Conservation (phyloP, 2,113 vertebrate species). For the Leptodactylus fuscus region DNA sequence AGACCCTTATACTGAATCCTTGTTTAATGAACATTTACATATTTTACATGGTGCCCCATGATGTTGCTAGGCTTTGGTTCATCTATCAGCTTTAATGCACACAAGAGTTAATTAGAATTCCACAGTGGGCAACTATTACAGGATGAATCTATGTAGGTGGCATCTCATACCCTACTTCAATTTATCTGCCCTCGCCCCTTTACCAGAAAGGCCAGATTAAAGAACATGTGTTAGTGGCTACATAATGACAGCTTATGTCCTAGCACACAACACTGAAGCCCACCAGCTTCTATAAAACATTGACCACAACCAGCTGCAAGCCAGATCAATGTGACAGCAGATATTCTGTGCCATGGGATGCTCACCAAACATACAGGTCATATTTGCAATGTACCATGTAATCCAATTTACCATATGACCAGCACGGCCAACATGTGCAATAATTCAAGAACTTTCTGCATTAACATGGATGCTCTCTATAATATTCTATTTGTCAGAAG, state of each 20-base stretch:
- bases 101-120: conserved; percentile 30
- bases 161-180: conserved; percentile 31
- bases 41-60: conserved; percentile 27
- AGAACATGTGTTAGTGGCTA: background rate
- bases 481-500: background rate
- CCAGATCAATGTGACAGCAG: background rate
- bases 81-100: background rate
- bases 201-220: background rate
- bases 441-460: background rate
- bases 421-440: background rate
- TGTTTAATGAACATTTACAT: conserved; percentile 51
- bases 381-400: no score
- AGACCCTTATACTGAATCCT: conserved; percentile 44
- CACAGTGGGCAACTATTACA: conserved; percentile 50
- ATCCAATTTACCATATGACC: background rate
- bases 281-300: conserved; percentile 8
- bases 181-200: background rate
- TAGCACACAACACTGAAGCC: background rate
- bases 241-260: background rate
- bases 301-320: conserved; percentile 27
- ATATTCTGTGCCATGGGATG: background rate
- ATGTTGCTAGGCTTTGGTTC: conserved; percentile 6
- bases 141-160: conserved; percentile 41
- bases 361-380: background rate
- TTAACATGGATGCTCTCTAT: background rate